These are phyloP conservation scores for Eulemur mongoz DNA, from an alignment of 2,797 vertebrate species.

Conservation along the genomic window DNA sequence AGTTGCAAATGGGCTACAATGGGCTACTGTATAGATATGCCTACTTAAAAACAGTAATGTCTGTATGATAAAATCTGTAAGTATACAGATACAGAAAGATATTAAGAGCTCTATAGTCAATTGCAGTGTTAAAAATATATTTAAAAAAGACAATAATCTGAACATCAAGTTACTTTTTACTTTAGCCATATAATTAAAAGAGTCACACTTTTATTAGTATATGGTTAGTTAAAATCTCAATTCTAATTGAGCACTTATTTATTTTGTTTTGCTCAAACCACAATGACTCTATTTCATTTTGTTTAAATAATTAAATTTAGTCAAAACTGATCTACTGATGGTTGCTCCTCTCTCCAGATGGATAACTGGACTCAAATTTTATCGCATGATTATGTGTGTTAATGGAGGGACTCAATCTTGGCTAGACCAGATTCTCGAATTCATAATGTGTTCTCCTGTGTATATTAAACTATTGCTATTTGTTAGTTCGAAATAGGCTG, in stretches of 20 bases:
- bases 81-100: background rate
- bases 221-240: background rate
- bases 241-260: background rate
- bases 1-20: background rate
- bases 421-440: background rate
- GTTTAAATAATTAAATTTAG: background rate
- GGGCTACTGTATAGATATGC: background rate
- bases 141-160: background rate
- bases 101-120: background rate
- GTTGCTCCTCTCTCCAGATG: background rate
- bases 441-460: background rate
- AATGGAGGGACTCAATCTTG: background rate
- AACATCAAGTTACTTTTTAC: background rate
- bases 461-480: background rate
- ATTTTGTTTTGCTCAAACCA: background rate
- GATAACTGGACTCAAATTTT: background rate
- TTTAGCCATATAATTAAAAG: background rate
- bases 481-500: background rate
- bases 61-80: background rate
- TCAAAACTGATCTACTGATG: background rate
- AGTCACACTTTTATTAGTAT: background rate
- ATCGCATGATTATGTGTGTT: background rate
- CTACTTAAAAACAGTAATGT: background rate
- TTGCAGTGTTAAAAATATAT: background rate
- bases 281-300: background rate